Evolutionary conservation across 2,113 vertebrate genomes (phyloP), one percentile per base, ranked within the genome.

Genomic region (Catharus bicknelli): DNA sequence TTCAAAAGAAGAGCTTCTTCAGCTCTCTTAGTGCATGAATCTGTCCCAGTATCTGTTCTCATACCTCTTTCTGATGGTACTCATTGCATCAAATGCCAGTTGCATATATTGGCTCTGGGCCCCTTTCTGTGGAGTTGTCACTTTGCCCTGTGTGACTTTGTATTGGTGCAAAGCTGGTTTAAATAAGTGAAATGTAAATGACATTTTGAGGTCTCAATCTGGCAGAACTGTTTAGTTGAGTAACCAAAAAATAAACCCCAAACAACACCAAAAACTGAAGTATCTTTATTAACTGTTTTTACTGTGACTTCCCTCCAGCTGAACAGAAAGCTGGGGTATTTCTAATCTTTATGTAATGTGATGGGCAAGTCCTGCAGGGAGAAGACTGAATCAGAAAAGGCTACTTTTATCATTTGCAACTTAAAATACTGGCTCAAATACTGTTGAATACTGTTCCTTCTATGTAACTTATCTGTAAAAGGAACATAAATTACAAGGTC

Each of bases 61-160:
- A 8, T 17, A 16, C 38, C 21, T 42, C 12, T 43, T 76, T 68
- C 42, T 62, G 47, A 21, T 62, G 40, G 21, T 27, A 34, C 36
- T 30, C 53, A 25, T 54, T 1, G 0, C 43, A 62, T 36, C 47
- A 73, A 58, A 78, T 45, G 47, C 58, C 42, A 54, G 21, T 29
- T 68, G 6, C 10, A 42, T 11, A 2, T 36, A 6, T 38, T 63
- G 27, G 50, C 45, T 45, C 10, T 0, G 0, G 16, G 18, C 54
- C 11, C 10, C 16, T 42, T 75, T 50, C 22, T 19, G 23, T 45
- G 27, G 27, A 58, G 7, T 13, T 95, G 27, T 77, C 51, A 62
- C 29, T 19, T n/a, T 53, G 30, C 29, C 29, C 59, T 32, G 6
- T 34, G 15, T 45, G 54, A 61, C 16, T 73, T 57, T 19, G 16